Evolutionary conservation across 1,140 invertebrate genomes (phyloP), one percentile per base, ranked within the genome.

Genomic region (Drosophila ambigua): DNA sequence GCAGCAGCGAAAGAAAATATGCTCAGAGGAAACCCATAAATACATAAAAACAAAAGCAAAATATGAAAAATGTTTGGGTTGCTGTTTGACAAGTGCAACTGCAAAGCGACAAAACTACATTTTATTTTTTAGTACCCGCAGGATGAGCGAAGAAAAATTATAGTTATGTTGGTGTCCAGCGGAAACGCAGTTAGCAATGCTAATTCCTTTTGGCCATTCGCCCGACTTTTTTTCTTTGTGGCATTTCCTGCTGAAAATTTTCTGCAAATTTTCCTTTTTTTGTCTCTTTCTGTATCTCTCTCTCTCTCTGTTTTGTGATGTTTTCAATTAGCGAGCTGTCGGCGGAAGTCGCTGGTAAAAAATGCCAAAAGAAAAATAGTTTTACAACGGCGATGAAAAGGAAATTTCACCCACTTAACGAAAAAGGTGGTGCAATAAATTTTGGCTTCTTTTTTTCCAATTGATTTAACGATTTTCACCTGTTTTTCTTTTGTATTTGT

Each of bases 401-500:
- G 63, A 75, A 76, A 61, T 77, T 87, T 87, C 66, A 82, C 81
- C 62, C 67, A 72, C 78, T 80, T 72, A 75, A 69, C 50, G 26
- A 54, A 35, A 59, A 23, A 57, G 63, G 60, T 46, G 43, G 63
- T 51, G 68, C 59, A 39, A 78, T 82, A 63, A 66, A 79, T 84
- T 81, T 78, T 8, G 69, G 63, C 43, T 57, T 84, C 43, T 57
- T 76, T 66, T 39, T 39, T 2, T 5, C 44, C 67, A 77, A 76
- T 78, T 75, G 77, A 59, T 80, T 80, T 80, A 69, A 39, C 77
- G 68, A 80, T 87, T 85, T 85, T 78, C 83, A 79, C 77, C 78
- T 55, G 24, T 39, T 64, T 50, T 73, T 11, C 7, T 43, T 59
- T 20, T 52, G 44, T 46, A 20, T 67, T 59, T 83, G 65, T 61